Evolutionary conservation across 2,888 invertebrate species (phyloP), one percentile per base, ranked within the genome.

Genomic region (Ctenicera cuprea): DNA sequence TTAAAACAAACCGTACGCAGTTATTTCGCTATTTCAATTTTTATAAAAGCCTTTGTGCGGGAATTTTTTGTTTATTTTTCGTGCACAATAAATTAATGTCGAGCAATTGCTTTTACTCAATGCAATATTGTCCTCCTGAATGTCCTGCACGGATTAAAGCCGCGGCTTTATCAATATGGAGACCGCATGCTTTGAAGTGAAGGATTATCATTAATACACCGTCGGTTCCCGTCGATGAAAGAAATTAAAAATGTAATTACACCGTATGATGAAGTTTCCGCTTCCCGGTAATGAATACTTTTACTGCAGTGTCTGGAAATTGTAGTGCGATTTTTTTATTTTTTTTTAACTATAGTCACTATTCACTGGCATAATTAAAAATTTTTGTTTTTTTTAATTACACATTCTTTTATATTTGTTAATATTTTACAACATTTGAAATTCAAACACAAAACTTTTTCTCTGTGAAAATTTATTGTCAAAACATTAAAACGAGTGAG

Each of bases 181-280:
- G 7, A 57, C 30, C 30, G 33, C 57, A 9, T 33, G 33, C 57
- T 57, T 57, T 57, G 57, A 57, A 57, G 57, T 57, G 30, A 30
- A 37, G 57, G 57, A 57, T 57, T 57, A 57, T 5, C 57, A 57
- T 57, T 57, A 57, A 57, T 57, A 57, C 30, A 37, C 57, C 33
- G 16, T 1, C 37, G 30, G 8, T 57, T 7, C 33, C 33, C 30
- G 33, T 33, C 16, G 30, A 57, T 57, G 37, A 37, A 37, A 30
- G 37, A 57, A 57, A 57, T 57, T 57, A 33, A 57, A 57, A 57
- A 57, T 33, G 57, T 37, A 57, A 57, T 57, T 57, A 57, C 57
- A 18, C 33, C 37, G 57, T 37, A 57, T 57, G 57, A 57, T 57
- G 57, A 57, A 33, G 16, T 57, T 57, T 57, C 57, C 57, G 33